Evolutionary conservation across 1,140 invertebrate genomes (phyloP).

Genomic region (Drosophila ambigua): DNA sequence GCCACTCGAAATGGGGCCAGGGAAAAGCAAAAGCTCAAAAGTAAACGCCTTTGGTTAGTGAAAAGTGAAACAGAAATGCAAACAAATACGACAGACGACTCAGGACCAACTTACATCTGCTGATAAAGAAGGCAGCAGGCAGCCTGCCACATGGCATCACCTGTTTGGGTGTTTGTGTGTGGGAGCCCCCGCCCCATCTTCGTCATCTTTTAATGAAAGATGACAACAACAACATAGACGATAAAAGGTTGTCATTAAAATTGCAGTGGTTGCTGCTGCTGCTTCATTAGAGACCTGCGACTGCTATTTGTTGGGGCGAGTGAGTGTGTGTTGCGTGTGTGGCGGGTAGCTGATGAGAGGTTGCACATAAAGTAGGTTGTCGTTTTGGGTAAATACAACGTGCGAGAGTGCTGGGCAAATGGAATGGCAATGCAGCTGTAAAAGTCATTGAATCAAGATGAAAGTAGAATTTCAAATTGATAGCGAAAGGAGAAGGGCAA

Average conservation of each 20-base stretch:
- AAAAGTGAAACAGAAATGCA: conserved; percentile 76
- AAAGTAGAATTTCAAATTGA: conserved; percentile 72
- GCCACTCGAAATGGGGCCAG: conserved; percentile 63
- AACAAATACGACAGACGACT: conserved; percentile 66
- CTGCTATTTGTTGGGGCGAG: conserved; percentile 35
- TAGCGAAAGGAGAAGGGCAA: conserved; percentile 36
- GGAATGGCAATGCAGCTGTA: background rate
- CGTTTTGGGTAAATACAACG: conserved; percentile 66
- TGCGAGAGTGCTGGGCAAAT: conserved; percentile 17
- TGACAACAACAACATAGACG: conserved; percentile 70
- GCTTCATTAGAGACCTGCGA: conserved; percentile 61
- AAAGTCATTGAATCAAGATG: conserved; percentile 77
- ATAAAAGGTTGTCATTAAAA: conserved; percentile 81
- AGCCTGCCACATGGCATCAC: background rate
- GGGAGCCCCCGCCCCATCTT: background rate
- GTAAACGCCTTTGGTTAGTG: conserved; percentile 70
- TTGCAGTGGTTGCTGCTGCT: conserved; percentile 52
- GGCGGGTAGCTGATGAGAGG: background rate
- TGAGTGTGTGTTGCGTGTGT: background rate
- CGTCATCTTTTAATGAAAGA: conserved; percentile 73
- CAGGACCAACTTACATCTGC: conserved; percentile 70
- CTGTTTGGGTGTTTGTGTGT: too few relatives aligned
- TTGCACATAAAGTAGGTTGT: conserved; percentile 61
- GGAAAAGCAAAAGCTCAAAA: conserved; percentile 58
- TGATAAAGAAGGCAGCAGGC: conserved; percentile 70